A percentile compares a stretch with the other conserved stretches of the same genome.
Conservation (phyloP, 2,797 vertebrate species). For the Urosaurus nigricauda region DNA sequence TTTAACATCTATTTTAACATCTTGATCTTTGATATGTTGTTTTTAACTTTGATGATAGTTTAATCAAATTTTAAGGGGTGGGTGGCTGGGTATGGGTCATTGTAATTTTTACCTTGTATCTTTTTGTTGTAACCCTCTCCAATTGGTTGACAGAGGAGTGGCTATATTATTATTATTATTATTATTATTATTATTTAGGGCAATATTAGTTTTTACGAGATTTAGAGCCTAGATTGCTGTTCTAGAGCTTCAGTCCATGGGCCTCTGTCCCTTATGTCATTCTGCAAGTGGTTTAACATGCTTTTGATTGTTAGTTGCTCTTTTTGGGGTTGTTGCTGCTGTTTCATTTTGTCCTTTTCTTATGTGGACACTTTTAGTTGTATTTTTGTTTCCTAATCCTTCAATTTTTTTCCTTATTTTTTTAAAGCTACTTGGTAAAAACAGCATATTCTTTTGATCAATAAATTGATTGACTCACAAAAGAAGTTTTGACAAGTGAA, state of each 20-base stretch:
- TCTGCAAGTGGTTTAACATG: not conserved
- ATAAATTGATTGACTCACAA: not conserved
- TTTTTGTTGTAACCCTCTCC: too few relatives aligned
- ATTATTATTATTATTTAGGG: too few relatives aligned
- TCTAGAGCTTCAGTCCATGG: not conserved
- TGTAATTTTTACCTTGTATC: too few relatives aligned
- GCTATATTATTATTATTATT: too few relatives aligned
- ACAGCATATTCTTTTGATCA: not conserved
- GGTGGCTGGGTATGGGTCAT: too few relatives aligned
- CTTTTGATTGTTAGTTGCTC: not conserved
- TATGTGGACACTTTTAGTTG: not conserved
- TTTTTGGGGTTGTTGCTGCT: not conserved
- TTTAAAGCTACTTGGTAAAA: not conserved
- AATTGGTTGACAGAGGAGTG: too few relatives aligned
- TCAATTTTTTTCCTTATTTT: not conserved
- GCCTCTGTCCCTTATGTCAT: not conserved
- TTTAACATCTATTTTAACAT: too few relatives aligned
- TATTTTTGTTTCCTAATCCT: slow-evolving; percentile 3
- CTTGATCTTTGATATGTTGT: too few relatives aligned
- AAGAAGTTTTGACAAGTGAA: not conserved
- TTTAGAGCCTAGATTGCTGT: not conserved
- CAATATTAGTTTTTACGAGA: not conserved
- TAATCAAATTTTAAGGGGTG: too few relatives aligned
- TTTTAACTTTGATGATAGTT: too few relatives aligned
- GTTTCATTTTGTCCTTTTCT: not conserved